phyloP scores from a whole-genome alignment of 2,113 vertebrate genomes.

The Craseonycteris thonglongyai region DNA sequence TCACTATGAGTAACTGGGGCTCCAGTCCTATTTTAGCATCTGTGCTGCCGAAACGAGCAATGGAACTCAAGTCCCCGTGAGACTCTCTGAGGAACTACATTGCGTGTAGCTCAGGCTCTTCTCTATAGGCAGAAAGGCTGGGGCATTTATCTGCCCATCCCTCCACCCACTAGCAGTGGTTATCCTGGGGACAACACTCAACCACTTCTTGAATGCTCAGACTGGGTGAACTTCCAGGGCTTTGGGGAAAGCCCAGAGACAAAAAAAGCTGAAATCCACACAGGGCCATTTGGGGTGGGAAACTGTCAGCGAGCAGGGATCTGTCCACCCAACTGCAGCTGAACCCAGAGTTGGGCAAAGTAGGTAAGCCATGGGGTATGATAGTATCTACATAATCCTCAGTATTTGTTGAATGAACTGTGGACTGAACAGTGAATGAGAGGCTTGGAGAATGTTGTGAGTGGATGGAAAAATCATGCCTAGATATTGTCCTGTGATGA shows the following conservation, averaged over 20 bases:
- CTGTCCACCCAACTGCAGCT: background rate
- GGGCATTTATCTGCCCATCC: background rate
- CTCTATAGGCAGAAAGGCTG: background rate
- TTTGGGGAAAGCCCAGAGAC: background rate
- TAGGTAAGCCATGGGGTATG: background rate
- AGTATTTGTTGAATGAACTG: background rate
- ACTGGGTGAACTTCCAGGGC: background rate
- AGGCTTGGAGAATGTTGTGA: background rate
- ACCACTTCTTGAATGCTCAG: background rate
- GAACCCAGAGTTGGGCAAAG: background rate
- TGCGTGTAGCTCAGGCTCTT: background rate
- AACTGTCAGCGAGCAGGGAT: background rate
- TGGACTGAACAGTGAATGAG: background rate
- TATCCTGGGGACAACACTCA: no score
- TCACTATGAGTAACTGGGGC: background rate
- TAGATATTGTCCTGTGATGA: background rate
- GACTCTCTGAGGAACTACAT: background rate
- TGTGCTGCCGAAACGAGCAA: no score
- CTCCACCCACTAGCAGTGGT: no score
- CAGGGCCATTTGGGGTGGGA: accelerated
- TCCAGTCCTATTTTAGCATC: no score
- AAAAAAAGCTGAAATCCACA: background rate
- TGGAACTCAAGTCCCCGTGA: no score
- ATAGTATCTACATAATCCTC: background rate
- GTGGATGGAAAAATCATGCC: no score